Base-by-base conservation (phyloP, 1,140 invertebrate species). In the Papilio machaon region DNA sequence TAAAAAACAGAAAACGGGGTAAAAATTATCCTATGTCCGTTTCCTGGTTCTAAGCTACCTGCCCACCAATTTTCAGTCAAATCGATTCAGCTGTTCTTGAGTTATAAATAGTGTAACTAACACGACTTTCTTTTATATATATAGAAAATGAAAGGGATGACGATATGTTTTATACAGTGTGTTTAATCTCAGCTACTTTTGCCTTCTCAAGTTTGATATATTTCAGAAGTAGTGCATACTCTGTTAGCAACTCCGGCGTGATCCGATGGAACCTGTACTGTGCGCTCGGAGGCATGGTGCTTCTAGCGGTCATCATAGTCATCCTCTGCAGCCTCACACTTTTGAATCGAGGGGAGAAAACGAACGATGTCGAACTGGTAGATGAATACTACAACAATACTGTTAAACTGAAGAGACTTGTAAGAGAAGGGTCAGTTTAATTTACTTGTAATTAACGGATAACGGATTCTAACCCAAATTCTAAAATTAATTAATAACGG, bases 401-500 rank as follows among this genome's bases (percentile, higher is more conserved):
- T 47, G 38, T 75, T 46, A 75, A 75, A 75, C 8, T 75, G 46
- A 75, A 75, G 46, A 75, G 73, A 52, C 11, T 75, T 10, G 73
- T 49, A 13, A 43, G 43, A 75, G 43, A 75, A 23, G 43, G 73
- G 73, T 75, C 19, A 75, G 73, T 38, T 38, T 38, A 8, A 38
- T 73, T 43, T n/a, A n/a, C n/a, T n/a, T n/a, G n/a, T n/a, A n/a
- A n/a, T n/a, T n/a, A n/a, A 30, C 23, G 23, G 0, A 30, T 30
- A 1, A 30, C 23, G 23, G 23, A 30, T 30, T 30, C 23, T 30
- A 30, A 30, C 23, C 23, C 23, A 30, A 30, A 30, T 30, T 30
- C 23, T 30, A 30, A 30, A 30, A 30, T 30, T 30, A 30, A 30
- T 30, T 30, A 30, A 30, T 30, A 30, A 30, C 23, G 23, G 23